Conservation (phyloP, 1,140 invertebrate genomes). For the Laodelphax striatellus region DNA sequence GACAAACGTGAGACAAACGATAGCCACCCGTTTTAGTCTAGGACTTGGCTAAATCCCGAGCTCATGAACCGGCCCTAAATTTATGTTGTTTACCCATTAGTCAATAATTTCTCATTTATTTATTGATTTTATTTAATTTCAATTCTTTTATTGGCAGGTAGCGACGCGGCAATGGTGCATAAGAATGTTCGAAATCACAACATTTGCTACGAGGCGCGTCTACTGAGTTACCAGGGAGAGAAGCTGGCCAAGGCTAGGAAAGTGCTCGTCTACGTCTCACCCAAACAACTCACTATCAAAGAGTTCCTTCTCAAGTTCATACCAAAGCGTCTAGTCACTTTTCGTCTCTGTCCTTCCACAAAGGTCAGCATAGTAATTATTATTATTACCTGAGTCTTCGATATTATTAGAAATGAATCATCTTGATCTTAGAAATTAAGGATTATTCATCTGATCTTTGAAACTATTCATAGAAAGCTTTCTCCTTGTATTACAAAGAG, state of each 20-base stretch:
- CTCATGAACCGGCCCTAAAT: no score
- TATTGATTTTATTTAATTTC: no score
- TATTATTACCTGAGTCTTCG: not conserved
- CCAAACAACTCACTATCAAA: slow-evolving; percentile 82
- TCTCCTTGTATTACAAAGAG: no score
- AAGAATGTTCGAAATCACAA: slow-evolving; percentile 80
- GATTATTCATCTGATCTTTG: no score
- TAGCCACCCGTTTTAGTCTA: no score
- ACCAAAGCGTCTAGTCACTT: slow-evolving; percentile 82
- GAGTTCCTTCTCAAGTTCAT: slow-evolving; percentile 87
- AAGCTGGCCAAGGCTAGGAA: slow-evolving; percentile 62
- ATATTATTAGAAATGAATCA: no score
- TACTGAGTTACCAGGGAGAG: slow-evolving; percentile 59
- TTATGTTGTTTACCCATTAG: no score
- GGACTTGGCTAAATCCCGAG: no score
- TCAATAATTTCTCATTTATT: no score
- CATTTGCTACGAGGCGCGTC: slow-evolving; percentile 73
- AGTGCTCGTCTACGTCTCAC: slow-evolving; percentile 76
- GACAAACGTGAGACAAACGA: no score
- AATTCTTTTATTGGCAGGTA: slow-evolving; percentile 38
- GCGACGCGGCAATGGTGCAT: slow-evolving; percentile 70
- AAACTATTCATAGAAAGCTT: no score
- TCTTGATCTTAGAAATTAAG: no score
- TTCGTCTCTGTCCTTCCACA: slow-evolving; percentile 82
- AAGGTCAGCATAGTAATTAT: slow-evolving; percentile 57